Evolutionary conservation across 2,888 invertebrate genomes (phyloP), one percentile per base, ranked within the genome.

Genomic region (Mongoloraphidia duomilia): DNA sequence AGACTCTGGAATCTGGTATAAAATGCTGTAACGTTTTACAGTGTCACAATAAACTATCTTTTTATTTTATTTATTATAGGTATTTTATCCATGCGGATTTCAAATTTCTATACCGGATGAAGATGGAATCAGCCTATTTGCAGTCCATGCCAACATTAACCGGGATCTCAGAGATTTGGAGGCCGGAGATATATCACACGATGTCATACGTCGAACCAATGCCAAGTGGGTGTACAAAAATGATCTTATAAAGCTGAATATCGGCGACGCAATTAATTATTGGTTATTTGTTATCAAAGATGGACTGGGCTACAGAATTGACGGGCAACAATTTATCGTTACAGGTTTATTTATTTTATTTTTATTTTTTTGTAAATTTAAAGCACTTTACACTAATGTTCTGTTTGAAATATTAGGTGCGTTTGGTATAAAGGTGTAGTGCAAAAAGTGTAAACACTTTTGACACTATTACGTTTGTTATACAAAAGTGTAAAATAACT

Each of bases 121-220:
- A 50, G 50, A 57, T 2, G 70, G 67, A 9, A 52, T 71, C 1
- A 55, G 60, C 45, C 52, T 68, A 45, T 69, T 71, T 54, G 66
- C 67, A 1, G 69, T 71, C 54, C 68, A 72, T 53, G 70, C 65
- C 5, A 69, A 69, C 44, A 51, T 70, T 12, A 71, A 71, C 53
- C 55, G 56, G 47, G 57, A 58, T 33, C 56, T 67, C 56, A 47
- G 57, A n/a, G 55, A 56, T 10, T 49, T 61, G 39, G 62, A 61
- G 40, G 60, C 61, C 3, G 67, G 66, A 2, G 54, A 60, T 33
- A 57, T 64, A 39, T 60, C 63, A 8, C 55, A 51, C 41, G 65
- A 66, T 49, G 56, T 63, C 12, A 26, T 57, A 11, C 56, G 53
- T 41, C 56, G 55, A 43, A 50, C 36, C 35, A 55, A 54, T 34